Percentiles rank a stretch among this genome's conserved stretches.
These are phyloP conservation scores for Trichonephila clavipes DNA, from an alignment of 1,140 invertebrate species.

Conservation along the genomic window DNA sequence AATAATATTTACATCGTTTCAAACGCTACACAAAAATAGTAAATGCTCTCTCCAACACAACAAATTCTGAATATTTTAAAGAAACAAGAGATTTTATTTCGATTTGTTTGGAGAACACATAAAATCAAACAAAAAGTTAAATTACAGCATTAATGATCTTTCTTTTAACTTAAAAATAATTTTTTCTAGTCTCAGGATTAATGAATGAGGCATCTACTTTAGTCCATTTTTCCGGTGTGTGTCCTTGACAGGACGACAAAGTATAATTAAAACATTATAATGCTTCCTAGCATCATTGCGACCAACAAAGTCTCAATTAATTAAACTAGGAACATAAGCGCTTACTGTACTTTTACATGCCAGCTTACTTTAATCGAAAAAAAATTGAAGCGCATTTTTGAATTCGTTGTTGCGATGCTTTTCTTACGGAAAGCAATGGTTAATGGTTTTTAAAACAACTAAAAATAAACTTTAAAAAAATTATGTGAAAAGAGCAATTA, in stretches of 20 bases:
- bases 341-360: constrained; percentile 35
- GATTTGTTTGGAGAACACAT: neutral
- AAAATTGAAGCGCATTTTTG: constrained; percentile 36
- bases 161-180: constrained; percentile 23
- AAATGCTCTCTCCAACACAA: too few species aligned
- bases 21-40: too few species aligned
- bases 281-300: constrained; percentile 19
- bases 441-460: neutral
- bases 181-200: neutral
- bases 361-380: constrained; percentile 34
- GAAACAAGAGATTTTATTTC: neutral
- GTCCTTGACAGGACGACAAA: constrained; percentile 43
- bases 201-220: constrained; percentile 40
- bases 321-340: constrained; percentile 18
- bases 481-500: neutral
- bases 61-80: too few species aligned
- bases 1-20: too few species aligned
- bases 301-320: neutral
- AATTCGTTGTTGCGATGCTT: neutral
- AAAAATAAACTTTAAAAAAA: neutral
- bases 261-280: constrained; percentile 47
- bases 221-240: constrained; percentile 25
- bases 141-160: constrained; percentile 32
- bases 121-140: constrained; percentile 12
- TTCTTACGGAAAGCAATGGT: neutral